These are phyloP conservation scores for Himalopsyche tibetana DNA, from an alignment of 2,888 invertebrate genomes.

Conservation along the genomic window DNA sequence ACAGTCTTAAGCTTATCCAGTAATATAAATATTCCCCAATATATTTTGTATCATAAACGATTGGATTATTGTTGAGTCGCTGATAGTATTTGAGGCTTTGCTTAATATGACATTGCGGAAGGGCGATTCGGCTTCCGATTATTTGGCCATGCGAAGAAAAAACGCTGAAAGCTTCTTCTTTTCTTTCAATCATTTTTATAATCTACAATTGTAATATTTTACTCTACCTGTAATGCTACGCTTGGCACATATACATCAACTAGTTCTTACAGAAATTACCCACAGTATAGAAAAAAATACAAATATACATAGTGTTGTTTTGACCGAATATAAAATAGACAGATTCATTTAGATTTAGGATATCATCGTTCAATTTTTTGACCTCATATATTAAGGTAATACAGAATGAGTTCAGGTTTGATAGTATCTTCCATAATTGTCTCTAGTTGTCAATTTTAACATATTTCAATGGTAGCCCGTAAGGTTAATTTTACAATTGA, in stretches of 20 bases:
- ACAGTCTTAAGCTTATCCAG: not conserved
- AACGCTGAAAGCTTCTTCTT: conserved; percentile 54
- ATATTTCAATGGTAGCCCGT: too few species aligned
- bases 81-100: conserved; percentile 32
- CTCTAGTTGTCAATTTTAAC: too few species aligned
- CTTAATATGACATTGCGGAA: not conserved
- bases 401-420: too few species aligned
- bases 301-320: not conserved
- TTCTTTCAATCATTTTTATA: conserved; percentile 19
- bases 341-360: not conserved
- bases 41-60: conserved; percentile 6
- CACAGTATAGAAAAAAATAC: not conserved
- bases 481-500: too few species aligned
- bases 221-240: conserved; percentile 62
- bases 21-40: not conserved
- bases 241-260: conserved; percentile 56
- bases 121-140: not conserved
- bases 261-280: conserved; percentile 18
- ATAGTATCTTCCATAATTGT: too few species aligned
- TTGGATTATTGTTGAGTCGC: conserved; percentile 10
- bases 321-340: not conserved
- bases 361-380: too few species aligned
- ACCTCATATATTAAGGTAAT: too few species aligned
- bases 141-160: conserved; percentile 31
- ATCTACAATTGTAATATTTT: conserved; percentile 41